Base-by-base conservation (phyloP, 2,797 vertebrate genomes). In the Sciaenops ocellatus region DNA sequence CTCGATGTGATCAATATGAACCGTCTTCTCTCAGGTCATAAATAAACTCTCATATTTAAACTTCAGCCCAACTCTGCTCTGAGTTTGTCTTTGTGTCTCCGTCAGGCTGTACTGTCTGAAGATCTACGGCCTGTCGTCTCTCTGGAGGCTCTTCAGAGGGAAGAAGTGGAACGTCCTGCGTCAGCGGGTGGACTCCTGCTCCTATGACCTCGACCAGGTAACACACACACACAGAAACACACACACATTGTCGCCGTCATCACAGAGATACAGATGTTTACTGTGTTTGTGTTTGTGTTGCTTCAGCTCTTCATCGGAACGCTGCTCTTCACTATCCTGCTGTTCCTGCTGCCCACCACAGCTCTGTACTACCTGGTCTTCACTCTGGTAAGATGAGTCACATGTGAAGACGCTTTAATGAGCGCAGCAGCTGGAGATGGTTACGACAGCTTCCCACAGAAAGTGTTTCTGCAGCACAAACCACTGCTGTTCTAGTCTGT, bases 101-200 rank as follows among this genome's bases (percentile, higher is more conserved):
- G 7, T 79, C 92, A 99, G 98, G 90, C 90, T 99, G 30, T 99
- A 99, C 94, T 98, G 96, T 91, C 87, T 99, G 89, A 99, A 98
- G 96, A 94, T 99, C 90, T 98, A 96, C 0, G 98, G 97, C 47
- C 95, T 99, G 30, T 96, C 97, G 1, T 97, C 98, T 0, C 96
- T 99, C 46, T 99, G 98, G 98, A 97, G 98, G 78, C 95, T 99
- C 56, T 99, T 99, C 92, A 96, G 98, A 17, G 98, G 98, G 17
- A 99, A 99, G 94, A 99, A 99, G 94, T 99, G 98, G 98, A 99
- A 99, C 0, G 97, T 99, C 11, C 94, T 99, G 83, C 92, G 98
- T 28, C 98, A 98, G 94, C 94, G 98, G 0, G 98, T 99, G 55
- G 98, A 99, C 92, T 99, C 98, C 71, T 99, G 98, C 93, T 98